Evolutionary conservation across 2,113 vertebrate genomes (phyloP).

Genomic region (Genyomyrus donnyi): DNA sequence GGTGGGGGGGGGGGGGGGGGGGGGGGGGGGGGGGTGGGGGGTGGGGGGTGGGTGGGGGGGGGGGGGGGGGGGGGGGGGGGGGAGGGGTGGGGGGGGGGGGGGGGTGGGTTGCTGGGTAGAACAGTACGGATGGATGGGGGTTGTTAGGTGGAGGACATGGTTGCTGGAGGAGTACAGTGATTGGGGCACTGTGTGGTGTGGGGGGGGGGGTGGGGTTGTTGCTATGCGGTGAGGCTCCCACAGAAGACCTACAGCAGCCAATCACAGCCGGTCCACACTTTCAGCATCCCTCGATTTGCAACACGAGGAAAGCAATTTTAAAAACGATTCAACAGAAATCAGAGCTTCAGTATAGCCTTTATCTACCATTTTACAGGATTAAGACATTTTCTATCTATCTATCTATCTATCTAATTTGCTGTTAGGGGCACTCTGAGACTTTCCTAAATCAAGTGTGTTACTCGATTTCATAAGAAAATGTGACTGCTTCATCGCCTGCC

Average conservation of each 20-base stretch:
- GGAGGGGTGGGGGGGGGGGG: not conserved
- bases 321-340: slow-evolving; percentile 32
- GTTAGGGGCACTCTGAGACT: not conserved
- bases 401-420: not conserved
- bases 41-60: too few relatives aligned
- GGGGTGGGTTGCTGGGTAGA: slow-evolving; percentile 54
- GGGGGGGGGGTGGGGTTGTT: slow-evolving; percentile 38
- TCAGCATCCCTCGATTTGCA: slow-evolving; percentile 40
- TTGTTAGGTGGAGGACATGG: slow-evolving; percentile 7
- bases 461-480: not conserved
- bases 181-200: not conserved
- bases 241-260: slow-evolving; percentile 38
- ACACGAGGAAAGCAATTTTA: slow-evolving; percentile 35
- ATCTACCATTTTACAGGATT: not conserved
- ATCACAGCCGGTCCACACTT: slow-evolving; percentile 43
- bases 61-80: too few relatives aligned
- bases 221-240: slow-evolving; percentile 48
- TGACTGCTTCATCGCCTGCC: not conserved
- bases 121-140: not conserved
- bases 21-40: too few relatives aligned
- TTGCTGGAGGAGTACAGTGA: not conserved
- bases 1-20: too few relatives aligned
- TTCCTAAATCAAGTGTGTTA: not conserved
- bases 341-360: not conserved
- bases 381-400: not conserved